Percentiles rank a stretch among this genome's conserved stretches.
phyloP scores from a whole-genome alignment of 1,140 invertebrate genomes.

The Drosophila truncata region DNA sequence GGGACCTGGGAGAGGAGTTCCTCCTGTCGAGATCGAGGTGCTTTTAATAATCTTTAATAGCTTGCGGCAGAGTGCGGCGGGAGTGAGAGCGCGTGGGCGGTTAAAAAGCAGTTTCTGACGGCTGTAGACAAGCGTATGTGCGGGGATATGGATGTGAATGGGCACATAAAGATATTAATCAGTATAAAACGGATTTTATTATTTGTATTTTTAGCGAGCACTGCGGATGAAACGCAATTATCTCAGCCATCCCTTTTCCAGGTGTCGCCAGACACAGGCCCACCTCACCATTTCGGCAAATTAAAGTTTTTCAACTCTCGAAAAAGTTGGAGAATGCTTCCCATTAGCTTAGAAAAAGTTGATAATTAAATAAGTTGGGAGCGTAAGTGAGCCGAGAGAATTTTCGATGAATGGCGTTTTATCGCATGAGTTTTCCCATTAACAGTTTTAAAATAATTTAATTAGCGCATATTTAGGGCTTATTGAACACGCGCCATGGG shows the following conservation, averaged over 20 bases:
- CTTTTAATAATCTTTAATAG: slow-evolving; percentile 82
- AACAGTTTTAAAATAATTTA: slow-evolving; percentile 32
- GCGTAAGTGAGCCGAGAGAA: slow-evolving; percentile 22
- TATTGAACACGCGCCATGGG: slow-evolving; percentile 11
- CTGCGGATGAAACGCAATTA: slow-evolving; percentile 12
- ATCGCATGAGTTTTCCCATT: slow-evolving; percentile 31
- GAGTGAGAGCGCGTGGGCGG: slow-evolving; percentile 25
- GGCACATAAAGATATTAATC: slow-evolving; percentile 56
- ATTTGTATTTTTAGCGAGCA: slow-evolving; percentile 15
- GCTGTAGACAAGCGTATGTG: slow-evolving; percentile 12
- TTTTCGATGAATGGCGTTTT: slow-evolving; percentile 16
- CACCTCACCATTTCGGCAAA: slow-evolving; percentile 14
- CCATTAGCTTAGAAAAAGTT: slow-evolving; percentile 39
- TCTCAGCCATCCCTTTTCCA: not conserved
- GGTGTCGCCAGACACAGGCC: not conserved
- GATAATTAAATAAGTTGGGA: slow-evolving; percentile 46
- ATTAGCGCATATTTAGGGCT: slow-evolving; percentile 22
- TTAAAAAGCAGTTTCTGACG: slow-evolving; percentile 27
- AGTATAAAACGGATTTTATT: slow-evolving; percentile 48
- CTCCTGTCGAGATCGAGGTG: slow-evolving; percentile 65
- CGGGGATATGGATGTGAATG: slow-evolving; percentile 18
- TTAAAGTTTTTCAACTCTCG: slow-evolving; percentile 21
- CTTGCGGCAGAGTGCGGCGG: slow-evolving; percentile 32
- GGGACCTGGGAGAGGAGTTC: slow-evolving; percentile 10
- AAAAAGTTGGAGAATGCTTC: slow-evolving; percentile 22